A percentile compares a stretch with the other conserved stretches of the same genome.
Conservation (phyloP, 2,113 vertebrate species). For the Tapirus terrestris region DNA sequence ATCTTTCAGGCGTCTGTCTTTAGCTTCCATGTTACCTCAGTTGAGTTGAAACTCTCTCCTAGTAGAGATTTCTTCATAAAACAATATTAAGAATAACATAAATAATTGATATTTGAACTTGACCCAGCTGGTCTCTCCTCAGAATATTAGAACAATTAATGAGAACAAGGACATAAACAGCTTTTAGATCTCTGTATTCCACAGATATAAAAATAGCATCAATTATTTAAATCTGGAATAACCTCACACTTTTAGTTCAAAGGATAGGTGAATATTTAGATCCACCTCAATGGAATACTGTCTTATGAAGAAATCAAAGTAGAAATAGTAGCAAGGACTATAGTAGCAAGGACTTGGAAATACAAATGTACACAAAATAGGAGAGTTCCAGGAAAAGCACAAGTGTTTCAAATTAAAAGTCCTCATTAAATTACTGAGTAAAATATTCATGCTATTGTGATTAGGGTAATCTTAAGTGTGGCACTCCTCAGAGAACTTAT, state of each 20-base stretch:
- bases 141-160: neutral
- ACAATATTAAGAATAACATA: neutral
- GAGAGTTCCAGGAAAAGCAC: neutral
- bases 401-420: neutral
- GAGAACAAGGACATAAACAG: neutral
- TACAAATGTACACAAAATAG: neutral
- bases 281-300: neutral
- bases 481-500: neutral
- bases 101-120: constrained; percentile 43
- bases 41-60: neutral
- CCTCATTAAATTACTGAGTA: neutral
- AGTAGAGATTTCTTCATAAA: neutral
- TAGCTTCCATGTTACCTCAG: neutral
- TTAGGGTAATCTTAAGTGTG: neutral
- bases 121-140: neutral
- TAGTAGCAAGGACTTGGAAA: neutral
- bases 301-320: neutral
- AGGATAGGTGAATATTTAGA: neutral
- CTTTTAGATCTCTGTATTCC: neutral
- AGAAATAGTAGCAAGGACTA: neutral
- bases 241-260: constrained; percentile 23
- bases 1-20: neutral
- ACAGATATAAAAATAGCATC: neutral
- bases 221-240: neutral
- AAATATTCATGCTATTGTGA: neutral